phyloP scores from a whole-genome alignment of 2,797 vertebrate species.

The Oreochromis mossambicus region DNA sequence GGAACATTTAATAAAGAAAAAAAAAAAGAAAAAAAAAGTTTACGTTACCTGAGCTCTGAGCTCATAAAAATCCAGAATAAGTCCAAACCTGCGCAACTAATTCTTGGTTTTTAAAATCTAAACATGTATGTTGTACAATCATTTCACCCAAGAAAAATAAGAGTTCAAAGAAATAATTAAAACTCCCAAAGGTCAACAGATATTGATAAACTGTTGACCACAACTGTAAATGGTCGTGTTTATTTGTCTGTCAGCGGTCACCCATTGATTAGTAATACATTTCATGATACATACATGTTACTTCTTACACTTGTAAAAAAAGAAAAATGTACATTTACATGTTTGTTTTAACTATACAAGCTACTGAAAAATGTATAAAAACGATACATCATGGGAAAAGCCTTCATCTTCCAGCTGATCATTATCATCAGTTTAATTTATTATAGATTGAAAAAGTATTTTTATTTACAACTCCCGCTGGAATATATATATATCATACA shows the following conservation, averaged over 20 bases:
- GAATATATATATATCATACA: neutral
- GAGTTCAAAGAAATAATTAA: neutral
- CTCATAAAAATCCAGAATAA: neutral
- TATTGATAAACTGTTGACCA: neutral
- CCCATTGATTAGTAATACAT: neutral
- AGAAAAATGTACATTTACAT: neutral
- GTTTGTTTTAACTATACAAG: neutral
- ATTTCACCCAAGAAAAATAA: neutral
- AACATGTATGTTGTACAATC: neutral
- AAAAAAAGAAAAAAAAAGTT: neutral
- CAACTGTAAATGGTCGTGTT: neutral
- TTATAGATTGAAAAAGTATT: neutral
- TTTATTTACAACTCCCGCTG: neutral
- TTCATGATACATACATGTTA: neutral
- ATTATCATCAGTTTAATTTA: neutral
- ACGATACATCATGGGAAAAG: neutral
- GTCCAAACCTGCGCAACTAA: neutral
- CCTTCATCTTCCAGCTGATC: neutral
- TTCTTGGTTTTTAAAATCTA: neutral
- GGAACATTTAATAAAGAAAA: neutral
- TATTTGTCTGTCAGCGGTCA: neutral
- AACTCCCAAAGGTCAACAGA: neutral
- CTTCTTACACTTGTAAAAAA: neutral
- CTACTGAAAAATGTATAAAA: neutral
- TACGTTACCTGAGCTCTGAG: neutral